phyloP scores from a whole-genome alignment of 2,113 vertebrate species.

The Heterochromis multidens region DNA sequence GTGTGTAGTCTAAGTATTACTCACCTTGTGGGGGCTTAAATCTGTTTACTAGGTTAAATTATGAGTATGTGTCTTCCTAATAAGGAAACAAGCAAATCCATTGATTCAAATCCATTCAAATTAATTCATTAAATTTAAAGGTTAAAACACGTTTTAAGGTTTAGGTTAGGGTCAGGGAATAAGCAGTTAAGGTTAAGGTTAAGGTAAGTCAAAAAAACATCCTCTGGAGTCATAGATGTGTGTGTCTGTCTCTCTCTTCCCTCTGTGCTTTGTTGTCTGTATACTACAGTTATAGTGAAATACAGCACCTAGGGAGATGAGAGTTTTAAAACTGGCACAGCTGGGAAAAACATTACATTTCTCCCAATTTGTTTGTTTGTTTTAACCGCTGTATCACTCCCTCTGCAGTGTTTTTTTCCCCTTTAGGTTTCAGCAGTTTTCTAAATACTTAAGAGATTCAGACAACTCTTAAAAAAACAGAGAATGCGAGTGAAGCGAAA shows the following conservation, averaged over 20 bases:
- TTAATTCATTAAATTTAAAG: not conserved
- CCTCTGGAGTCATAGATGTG: not conserved
- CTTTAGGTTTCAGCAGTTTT: constrained; percentile 47
- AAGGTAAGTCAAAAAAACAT: not conserved
- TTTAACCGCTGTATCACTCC: constrained; percentile 32
- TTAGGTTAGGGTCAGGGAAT: not conserved
- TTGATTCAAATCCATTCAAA: not conserved
- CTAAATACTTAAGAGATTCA: constrained; percentile 47
- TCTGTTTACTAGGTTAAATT: not conserved
- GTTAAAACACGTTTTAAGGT: not conserved
- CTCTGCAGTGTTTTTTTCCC: constrained; percentile 1
- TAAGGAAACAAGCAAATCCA: not conserved
- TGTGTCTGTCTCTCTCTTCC: not conserved
- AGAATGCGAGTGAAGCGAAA: not conserved
- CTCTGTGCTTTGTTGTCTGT: not conserved
- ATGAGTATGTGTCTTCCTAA: not conserved
- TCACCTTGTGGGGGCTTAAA: not conserved
- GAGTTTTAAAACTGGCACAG: constrained; percentile 38
- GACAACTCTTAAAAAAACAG: not conserved
- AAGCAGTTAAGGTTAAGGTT: not conserved
- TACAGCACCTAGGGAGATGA: constrained; percentile 12
- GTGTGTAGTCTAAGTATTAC: not conserved
- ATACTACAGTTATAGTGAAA: not conserved
- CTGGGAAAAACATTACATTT: constrained; percentile 40
- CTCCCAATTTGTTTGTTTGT: constrained; percentile 54